phyloP scores from a whole-genome alignment of 2,888 invertebrate genomes.

The Thymelicus lineola region DNA sequence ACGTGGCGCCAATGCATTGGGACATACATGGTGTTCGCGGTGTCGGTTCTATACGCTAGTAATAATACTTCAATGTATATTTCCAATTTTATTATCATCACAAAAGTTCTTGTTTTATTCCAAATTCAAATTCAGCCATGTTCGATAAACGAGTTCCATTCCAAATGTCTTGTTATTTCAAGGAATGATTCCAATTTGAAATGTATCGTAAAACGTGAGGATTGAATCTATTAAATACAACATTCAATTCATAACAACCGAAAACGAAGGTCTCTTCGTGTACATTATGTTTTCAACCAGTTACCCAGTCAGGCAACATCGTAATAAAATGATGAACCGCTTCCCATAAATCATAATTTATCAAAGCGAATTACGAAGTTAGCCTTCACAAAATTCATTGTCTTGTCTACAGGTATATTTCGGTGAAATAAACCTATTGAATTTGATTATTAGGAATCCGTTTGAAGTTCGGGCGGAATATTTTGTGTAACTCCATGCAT shows the following conservation, averaged over 20 bases:
- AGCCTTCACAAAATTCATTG: conserved; percentile 21
- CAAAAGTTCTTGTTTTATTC: neutral
- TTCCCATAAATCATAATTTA: conserved; percentile 30
- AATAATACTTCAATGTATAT: no score
- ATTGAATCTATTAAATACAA: conserved; percentile 11
- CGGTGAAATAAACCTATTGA: conserved; percentile 23
- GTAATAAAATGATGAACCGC: conserved; percentile 34
- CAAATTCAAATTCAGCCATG: neutral
- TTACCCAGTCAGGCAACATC: conserved; percentile 28
- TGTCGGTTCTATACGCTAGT: no score
- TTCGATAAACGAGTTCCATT: neutral
- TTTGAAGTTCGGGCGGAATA: neutral
- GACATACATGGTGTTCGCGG: no score
- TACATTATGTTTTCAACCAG: conserved; percentile 18
- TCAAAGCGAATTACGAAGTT: conserved; percentile 31
- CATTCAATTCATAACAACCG: conserved; percentile 22
- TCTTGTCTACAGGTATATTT: conserved; percentile 19
- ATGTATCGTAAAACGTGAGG: neutral
- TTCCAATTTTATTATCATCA: neutral
- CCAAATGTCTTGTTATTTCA: neutral
- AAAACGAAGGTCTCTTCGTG: conserved; percentile 7
- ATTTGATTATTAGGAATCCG: conserved; percentile 6
- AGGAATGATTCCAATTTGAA: conserved; percentile 15
- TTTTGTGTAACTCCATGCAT: neutral
- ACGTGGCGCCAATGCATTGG: no score